phyloP scores from a whole-genome alignment of 2,113 vertebrate species.

The Bos indicus region DNA sequence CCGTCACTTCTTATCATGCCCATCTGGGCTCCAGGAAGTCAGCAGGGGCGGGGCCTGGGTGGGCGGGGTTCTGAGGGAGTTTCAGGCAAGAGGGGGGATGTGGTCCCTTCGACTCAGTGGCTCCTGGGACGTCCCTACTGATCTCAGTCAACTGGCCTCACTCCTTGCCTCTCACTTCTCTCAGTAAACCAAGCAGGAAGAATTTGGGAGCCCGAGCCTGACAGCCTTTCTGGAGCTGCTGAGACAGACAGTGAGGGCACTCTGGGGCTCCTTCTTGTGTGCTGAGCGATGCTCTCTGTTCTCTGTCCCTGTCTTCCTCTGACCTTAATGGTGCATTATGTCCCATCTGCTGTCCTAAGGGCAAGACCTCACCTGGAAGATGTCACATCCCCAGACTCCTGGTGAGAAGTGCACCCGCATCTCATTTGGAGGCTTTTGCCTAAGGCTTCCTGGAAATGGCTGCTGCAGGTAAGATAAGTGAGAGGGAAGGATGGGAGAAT shows the following conservation, averaged over 20 bases:
- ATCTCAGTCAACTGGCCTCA: too few relatives aligned
- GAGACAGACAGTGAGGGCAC: neutral
- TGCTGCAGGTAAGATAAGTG: neutral
- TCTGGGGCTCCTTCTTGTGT: fast-evolving
- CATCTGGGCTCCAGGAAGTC: fast-evolving
- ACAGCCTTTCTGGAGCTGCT: neutral
- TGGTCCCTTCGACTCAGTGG: fast-evolving
- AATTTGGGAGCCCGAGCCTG: neutral
- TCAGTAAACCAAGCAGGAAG: too few relatives aligned
- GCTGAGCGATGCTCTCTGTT: neutral
- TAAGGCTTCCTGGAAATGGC: neutral
- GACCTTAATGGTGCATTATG: fast-evolving
- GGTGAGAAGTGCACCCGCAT: fast-evolving
- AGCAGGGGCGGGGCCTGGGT: fast-evolving
- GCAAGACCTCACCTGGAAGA: neutral
- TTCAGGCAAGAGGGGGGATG: fast-evolving
- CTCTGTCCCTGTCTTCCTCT: neutral
- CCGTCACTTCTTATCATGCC: neutral
- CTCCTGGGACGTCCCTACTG: fast-evolving
- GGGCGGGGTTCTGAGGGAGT: fast-evolving
- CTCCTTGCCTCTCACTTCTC: too few relatives aligned
- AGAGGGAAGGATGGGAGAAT: neutral
- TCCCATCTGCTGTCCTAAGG: fast-evolving
- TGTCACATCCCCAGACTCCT: neutral
- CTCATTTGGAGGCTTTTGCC: neutral